These are phyloP conservation scores for Latrodectus elegans DNA, from an alignment of 2,888 invertebrate genomes.

Conservation along the genomic window DNA sequence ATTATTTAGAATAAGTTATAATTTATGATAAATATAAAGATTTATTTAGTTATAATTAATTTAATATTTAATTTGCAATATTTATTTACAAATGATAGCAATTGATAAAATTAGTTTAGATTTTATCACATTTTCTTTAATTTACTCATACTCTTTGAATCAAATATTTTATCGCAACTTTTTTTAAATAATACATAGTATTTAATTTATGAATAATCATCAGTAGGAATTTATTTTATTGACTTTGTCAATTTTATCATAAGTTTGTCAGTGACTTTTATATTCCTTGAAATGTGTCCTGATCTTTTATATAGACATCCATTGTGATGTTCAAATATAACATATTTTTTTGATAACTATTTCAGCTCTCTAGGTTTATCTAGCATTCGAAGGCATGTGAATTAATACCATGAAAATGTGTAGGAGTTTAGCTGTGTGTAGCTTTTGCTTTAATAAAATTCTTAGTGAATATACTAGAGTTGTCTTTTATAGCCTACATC, in stretches of 20 bases:
- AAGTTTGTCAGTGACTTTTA: neutral
- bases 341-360: constrained; percentile 48
- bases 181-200: too few species aligned
- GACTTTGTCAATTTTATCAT: constrained; percentile 1
- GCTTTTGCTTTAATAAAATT: constrained; percentile 56
- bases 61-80: too few species aligned
- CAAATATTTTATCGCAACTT: too few species aligned
- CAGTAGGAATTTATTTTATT: too few species aligned
- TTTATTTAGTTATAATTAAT: too few species aligned
- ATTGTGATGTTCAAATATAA: constrained; percentile 17
- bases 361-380: constrained; percentile 64
- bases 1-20: too few species aligned
- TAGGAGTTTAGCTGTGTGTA: constrained; percentile 58
- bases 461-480: constrained; percentile 67
- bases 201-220: too few species aligned
- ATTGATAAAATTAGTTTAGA: too few species aligned
- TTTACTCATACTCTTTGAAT: too few species aligned
- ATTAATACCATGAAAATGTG: constrained; percentile 50
- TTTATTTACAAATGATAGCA: too few species aligned
- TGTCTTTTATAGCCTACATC: constrained; percentile 66
- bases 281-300: constrained; percentile 3
- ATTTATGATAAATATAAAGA: too few species aligned
- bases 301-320: neutral
- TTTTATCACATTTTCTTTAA: too few species aligned
- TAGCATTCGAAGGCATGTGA: constrained; percentile 12